These are phyloP conservation scores for Mallotus villosus DNA, from an alignment of 2,797 vertebrate species.

Conservation along the genomic window DNA sequence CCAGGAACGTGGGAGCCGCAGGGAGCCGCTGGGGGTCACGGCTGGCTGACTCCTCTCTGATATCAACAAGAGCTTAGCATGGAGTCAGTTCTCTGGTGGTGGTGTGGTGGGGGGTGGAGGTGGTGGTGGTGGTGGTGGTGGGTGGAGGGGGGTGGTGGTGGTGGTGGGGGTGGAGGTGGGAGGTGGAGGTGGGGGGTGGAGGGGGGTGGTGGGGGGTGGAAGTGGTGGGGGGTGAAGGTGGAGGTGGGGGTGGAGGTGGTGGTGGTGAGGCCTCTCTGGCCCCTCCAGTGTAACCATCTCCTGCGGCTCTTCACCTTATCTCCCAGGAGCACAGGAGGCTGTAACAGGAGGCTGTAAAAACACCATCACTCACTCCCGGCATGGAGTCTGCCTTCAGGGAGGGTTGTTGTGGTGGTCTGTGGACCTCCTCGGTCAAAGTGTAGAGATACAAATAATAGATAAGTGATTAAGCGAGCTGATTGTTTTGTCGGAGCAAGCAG, in stretches of 20 bases:
- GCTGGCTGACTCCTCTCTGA: neutral
- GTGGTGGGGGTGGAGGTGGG: too few species aligned
- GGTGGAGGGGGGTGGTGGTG: too few species aligned
- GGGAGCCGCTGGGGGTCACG: neutral
- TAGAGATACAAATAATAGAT: neutral
- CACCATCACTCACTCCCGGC: constrained; percentile 27
- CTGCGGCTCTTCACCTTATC: constrained; percentile 26
- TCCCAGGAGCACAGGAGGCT: constrained; percentile 23
- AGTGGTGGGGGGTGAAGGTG: too few species aligned
- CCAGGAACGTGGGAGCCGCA: constrained; percentile 43
- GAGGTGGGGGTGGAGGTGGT: too few species aligned
- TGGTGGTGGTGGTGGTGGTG: too few species aligned
- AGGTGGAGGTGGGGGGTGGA: too few species aligned
- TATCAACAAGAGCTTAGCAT: constrained; percentile 37
- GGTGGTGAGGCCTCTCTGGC: too few species aligned
- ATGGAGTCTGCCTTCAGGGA: neutral
- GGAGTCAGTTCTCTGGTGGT: constrained; percentile 13
- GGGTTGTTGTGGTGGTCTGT: constrained; percentile 27
- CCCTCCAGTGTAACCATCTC: too few species aligned
- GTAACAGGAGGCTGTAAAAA: constrained; percentile 31
- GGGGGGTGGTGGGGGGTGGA: too few species aligned
- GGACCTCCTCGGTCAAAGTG: constrained; percentile 26
- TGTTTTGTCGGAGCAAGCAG: neutral
- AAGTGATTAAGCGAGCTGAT: neutral
- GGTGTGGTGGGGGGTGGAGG: too few species aligned